phyloP scores from a whole-genome alignment of 2,797 vertebrate species.

The Gorsachius magnificus region DNA sequence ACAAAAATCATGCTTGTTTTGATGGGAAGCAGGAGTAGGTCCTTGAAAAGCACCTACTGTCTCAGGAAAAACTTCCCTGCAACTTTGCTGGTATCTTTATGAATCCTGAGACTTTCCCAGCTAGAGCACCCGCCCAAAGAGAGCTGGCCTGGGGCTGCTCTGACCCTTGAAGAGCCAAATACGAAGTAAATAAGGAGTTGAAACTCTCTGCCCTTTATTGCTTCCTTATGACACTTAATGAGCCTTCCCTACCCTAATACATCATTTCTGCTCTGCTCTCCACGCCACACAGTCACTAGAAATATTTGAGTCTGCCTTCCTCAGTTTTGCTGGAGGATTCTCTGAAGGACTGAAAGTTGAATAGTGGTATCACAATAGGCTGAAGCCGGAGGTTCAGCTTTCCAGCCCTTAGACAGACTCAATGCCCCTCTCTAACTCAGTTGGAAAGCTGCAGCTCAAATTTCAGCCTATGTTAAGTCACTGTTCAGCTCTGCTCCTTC shows the following conservation, averaged over 20 bases:
- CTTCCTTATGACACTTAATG: conserved; percentile 31
- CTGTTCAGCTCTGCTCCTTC: conserved; percentile 28
- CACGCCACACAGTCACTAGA: not conserved
- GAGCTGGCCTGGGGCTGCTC: not conserved
- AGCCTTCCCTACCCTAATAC: not conserved
- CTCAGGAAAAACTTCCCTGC: not conserved
- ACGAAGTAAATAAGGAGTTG: conserved; percentile 17
- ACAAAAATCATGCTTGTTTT: not conserved
- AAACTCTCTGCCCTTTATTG: conserved; percentile 17
- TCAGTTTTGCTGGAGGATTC: conserved; percentile 6
- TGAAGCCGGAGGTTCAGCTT: conserved; percentile 39
- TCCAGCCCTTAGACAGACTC: conserved; percentile 40
- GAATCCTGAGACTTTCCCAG: not conserved
- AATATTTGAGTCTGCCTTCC: not conserved
- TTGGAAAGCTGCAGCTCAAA: conserved; percentile 59
- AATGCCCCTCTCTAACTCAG: conserved; percentile 52
- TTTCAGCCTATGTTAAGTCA: conserved; percentile 61
- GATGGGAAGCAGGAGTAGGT: not conserved
- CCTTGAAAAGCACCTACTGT: not conserved
- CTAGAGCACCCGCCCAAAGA: not conserved
- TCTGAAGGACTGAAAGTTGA: conserved; percentile 15
- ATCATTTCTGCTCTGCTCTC: not conserved
- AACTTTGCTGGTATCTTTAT: not conserved
- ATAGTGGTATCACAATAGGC: conserved; percentile 48
- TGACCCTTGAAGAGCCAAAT: not conserved